phyloP scores from a whole-genome alignment of 2,888 invertebrate species.

The Cantharis rufa region DNA sequence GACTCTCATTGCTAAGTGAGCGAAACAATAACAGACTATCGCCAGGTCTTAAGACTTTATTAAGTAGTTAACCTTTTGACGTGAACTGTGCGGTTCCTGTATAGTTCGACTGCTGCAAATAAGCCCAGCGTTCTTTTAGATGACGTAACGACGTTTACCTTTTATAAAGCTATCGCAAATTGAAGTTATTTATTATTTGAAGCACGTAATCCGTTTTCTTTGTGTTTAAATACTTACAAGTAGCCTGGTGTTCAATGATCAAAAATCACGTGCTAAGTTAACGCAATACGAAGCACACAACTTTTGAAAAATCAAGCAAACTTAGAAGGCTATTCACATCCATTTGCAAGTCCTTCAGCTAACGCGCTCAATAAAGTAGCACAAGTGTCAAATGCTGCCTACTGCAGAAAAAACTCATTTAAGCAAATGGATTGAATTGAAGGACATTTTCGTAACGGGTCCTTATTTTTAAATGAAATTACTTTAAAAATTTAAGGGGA shows the following conservation, averaged over 20 bases:
- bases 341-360: constrained; percentile 33
- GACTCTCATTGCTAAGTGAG: constrained; percentile 30
- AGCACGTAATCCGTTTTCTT: constrained; percentile 17
- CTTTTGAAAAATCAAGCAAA: constrained; percentile 9
- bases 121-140: constrained; percentile 19
- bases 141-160: constrained; percentile 15
- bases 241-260: constrained; percentile 11
- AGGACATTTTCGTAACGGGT: constrained; percentile 21
- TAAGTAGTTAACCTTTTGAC: constrained; percentile 34
- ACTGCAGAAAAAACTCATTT: constrained; percentile 38
- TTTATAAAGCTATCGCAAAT: constrained; percentile 8
- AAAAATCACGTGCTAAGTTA: constrained; percentile 24
- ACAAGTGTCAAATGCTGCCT: constrained; percentile 40
- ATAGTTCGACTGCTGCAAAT: constrained; percentile 20
- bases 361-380: constrained; percentile 36
- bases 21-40: constrained; percentile 34
- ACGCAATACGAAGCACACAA: constrained; percentile 14
- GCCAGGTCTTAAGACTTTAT: constrained; percentile 32
- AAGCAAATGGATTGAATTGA: constrained; percentile 41
- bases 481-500: constrained; percentile 5
- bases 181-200: constrained; percentile 26
- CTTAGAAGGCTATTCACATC: constrained; percentile 18
- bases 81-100: constrained; percentile 26
- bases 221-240: constrained; percentile 22
- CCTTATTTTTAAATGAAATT: constrained; percentile 22